phyloP scores from a whole-genome alignment of 2,888 invertebrate species.

The Calameuta filiformis region DNA sequence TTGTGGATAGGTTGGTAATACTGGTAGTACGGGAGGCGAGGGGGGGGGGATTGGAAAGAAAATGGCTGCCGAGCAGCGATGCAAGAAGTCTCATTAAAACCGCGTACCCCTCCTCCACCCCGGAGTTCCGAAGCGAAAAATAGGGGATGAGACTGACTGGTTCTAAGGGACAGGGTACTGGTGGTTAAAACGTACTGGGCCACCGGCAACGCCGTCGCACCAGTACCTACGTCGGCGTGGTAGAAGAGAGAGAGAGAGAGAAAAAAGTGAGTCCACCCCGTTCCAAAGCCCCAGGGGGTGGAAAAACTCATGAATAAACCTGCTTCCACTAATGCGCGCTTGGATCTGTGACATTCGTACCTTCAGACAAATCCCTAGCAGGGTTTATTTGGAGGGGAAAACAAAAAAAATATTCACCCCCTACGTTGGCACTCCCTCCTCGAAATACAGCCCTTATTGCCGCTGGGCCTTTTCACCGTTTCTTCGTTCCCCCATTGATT shows the following conservation, averaged over 20 bases:
- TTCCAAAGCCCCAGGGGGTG: slow-evolving; percentile 5
- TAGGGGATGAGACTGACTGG: not conserved
- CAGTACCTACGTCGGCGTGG: not conserved
- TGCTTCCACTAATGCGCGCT: slow-evolving; percentile 15
- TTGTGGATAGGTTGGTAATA: not conserved
- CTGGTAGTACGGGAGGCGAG: not conserved
- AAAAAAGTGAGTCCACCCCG: slow-evolving; percentile 6
- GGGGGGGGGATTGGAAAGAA: not conserved
- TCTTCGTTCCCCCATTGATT: slow-evolving; percentile 29
- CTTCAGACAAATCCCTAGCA: not conserved
- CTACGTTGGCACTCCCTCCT: slow-evolving; percentile 7
- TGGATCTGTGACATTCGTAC: slow-evolving; percentile 7
- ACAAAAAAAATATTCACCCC: not conserved
- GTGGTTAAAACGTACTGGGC: not conserved
- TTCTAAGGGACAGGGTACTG: not conserved
- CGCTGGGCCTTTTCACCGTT: not conserved
- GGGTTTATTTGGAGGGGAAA: not conserved
- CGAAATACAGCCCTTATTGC: not conserved
- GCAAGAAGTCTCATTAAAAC: slow-evolving; percentile 47
- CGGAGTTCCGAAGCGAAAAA: not conserved
- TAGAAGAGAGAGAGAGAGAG: slow-evolving; percentile 11
- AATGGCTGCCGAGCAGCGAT: slow-evolving; percentile 22
- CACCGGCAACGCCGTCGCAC: not conserved
- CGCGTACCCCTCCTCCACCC: slow-evolving; percentile 22
- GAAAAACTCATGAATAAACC: slow-evolving; percentile 36